These are phyloP conservation scores for Griposia aprilina DNA, from an alignment of 2,888 invertebrate species.

Conservation along the genomic window DNA sequence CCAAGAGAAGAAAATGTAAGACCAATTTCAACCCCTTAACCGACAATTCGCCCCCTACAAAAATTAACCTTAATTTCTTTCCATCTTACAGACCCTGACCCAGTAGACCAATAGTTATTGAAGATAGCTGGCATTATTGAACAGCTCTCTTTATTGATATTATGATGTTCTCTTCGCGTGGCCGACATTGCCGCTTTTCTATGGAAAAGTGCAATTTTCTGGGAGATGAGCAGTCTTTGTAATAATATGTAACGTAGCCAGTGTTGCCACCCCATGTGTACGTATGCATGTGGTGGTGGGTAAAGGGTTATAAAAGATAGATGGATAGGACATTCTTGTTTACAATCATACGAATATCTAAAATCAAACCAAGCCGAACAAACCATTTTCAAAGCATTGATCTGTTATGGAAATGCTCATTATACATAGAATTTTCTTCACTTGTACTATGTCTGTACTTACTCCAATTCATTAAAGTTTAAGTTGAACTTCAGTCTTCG, in stretches of 20 bases:
- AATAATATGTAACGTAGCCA: background rate
- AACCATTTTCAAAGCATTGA: background rate
- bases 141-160: conserved; percentile 18
- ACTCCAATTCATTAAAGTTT: no score
- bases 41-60: conserved; percentile 6
- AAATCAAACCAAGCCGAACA: background rate
- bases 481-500: background rate
- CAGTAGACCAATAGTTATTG: background rate
- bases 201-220: conserved; percentile 33
- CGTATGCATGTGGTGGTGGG: background rate
- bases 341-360: background rate
- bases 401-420: background rate
- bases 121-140: conserved; percentile 27
- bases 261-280: background rate
- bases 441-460: background rate
- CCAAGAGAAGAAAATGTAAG: background rate
- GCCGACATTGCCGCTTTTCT: conserved; percentile 28
- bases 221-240: conserved; percentile 3
- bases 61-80: background rate
- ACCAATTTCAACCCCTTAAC: conserved; percentile 13
- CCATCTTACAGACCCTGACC: background rate
- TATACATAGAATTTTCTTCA: background rate
- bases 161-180: background rate
- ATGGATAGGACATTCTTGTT: background rate
- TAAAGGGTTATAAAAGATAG: background rate